Evolutionary conservation across 2,797 vertebrate genomes (phyloP), one percentile per base, ranked within the genome.

Genomic region (Gobionotothen gibberifrons): DNA sequence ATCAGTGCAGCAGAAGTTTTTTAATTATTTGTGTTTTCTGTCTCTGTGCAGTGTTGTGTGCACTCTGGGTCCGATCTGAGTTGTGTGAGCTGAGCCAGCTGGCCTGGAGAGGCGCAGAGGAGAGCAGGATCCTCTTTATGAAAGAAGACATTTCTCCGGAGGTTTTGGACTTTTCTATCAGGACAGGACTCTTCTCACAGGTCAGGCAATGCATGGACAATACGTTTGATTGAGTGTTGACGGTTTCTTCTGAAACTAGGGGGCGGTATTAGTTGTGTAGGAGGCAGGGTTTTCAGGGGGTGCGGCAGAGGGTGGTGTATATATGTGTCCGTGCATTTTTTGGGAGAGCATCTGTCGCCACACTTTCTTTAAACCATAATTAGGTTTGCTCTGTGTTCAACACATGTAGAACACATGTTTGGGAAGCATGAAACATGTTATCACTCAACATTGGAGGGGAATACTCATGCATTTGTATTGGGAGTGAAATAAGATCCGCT

Each of bases 21-120:
- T n/a, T 13, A 62, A 19, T 36, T 49, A 5, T 36, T 3, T 46
- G 3, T 21, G 17, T 67, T 66, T 29, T 59, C 4, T 69, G 26
- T 82, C 19, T 79, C 8, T 63, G 16, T 65, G 17, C 17, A 90
- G 85, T 2, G 1, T 43, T 73, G 17, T 52, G 9, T 3, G 5
- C 11, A 2, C 8, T 5, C 49, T 76, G 69, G 60, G 52, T 56
- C 64, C 86, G 40, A 49, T 47, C 70, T 10, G 84, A 93, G 57
- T 80, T 98, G 66, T 76, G 87, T 63, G 89, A 84, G 65, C 90
- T 98, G 3, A 91, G 94, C 54, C 87, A 89, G 0, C 85, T 97
- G 83, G 96, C 97, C 10, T 91, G 96, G 87, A 84, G 63, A 15
- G 95, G 96, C 0, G 80, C 98, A 64, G 93, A 96, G 77, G 69